Base-by-base conservation (phyloP, 2,797 vertebrate species). In the Gadopsis marmoratus region DNA sequence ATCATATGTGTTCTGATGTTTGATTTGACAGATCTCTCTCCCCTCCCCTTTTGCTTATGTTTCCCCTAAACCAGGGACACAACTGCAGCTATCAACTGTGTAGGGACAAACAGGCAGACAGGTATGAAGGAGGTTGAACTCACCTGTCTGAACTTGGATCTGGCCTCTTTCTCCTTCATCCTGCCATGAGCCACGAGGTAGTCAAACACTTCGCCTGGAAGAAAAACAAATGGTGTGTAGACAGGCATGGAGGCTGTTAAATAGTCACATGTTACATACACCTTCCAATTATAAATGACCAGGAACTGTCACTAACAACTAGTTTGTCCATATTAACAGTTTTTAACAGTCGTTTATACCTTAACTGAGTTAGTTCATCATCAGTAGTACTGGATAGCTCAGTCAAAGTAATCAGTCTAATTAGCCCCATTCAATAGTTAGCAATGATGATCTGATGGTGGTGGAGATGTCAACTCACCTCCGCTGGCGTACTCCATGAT, bases 141-240 rank as follows among this genome's bases (percentile, higher is more conserved):
- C 21, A 98, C 97, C 96, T 98, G 97, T 93, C 97, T 92, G 93
- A 98, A 98, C 92, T 98, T 99, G 92, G 96, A 96, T 85, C 97
- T 91, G 10, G 97, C 97, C 83, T 98, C 97, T 81, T 98, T 98
- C 93, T 98, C 97, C 93, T 97, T 98, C 97, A 98, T 98, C 80
- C 97, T 96, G 87, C 97, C 97, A 0, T 97, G 94, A 90, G 95
- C 90, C 87, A 96, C 95, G 50, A 96, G 95, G 97, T 98, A 99
- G 95, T 98, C 97, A 13, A 98, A 99, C 85, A 98, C 97, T 94
- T 99, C 97, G 61, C 97, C 97, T 99, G 75, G 1, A 84, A 26
- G 54, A 8, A 21, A 55, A 55, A 1, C 23, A 33, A 12, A 39
- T 1, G 23, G 8, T 1, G 3, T 21, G 0, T 11, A 51, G 11